Evolutionary conservation across 2,113 vertebrate genomes (phyloP), one percentile per base, ranked within the genome.

Genomic region (Sander vitreus): DNA sequence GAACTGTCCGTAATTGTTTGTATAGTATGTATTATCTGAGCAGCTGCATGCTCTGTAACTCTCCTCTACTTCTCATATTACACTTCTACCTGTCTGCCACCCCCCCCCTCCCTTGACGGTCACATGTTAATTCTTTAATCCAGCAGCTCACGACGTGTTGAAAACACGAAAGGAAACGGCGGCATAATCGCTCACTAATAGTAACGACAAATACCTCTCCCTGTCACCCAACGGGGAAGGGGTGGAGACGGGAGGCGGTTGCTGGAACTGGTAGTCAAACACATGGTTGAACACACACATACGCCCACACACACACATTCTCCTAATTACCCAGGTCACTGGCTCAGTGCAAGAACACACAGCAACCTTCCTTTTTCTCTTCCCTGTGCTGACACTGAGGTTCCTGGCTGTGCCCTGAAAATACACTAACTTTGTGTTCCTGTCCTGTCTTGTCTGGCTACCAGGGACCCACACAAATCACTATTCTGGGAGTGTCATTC

Each of bases 401-500:
- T 84, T 85, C 25, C 74, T 62, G 64, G 39, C 59, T 75, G 59
- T 86, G 86, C 72, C 73, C 89, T 59, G 80, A 76, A 89, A 89
- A 87, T 88, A 91, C 80, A 89, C 80, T 12, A 80, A 90, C 88
- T 88, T 78, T 79, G 71, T 88, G 73, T 85, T 80, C 53, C 78
- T 88, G 88, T 83, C 86, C 83, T 92, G 89, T 85, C 86, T 93
- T 50, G 15, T 93, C 89, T 86, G 86, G 84, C 85, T 90, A 79
- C 85, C 36, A 53, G 88, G 85, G 78, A 91, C 80, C 80, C 81
- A 80, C 86, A 92, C 86, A 55, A 84, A 93, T 91, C 89, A 88
- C 89, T 92, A 92, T 91, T 93, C 92, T 93, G 66, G 90, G 89
- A 86, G 84, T 94, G 94, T 93, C 91, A 94, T 93, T 95, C 92